A percentile compares a stretch with the other conserved stretches of the same genome.
These are phyloP conservation scores for Acrobasis suavella DNA, from an alignment of 2,888 invertebrate genomes.

Conservation along the genomic window DNA sequence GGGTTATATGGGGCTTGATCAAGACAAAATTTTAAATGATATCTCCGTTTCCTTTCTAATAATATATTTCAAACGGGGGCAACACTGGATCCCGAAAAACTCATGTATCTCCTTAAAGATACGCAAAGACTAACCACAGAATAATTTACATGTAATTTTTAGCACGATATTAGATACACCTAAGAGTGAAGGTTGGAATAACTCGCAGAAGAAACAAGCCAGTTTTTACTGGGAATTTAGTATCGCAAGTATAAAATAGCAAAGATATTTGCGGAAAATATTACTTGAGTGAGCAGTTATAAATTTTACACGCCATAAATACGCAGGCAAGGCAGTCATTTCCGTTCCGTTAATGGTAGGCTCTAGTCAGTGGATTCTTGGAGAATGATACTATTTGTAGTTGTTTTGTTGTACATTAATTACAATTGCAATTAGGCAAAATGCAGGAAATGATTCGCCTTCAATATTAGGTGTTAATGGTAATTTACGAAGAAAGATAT, in stretches of 20 bases:
- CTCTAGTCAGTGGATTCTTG: slow-evolving; percentile 8
- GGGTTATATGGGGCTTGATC: too few species aligned
- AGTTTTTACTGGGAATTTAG: background rate
- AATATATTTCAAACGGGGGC: too few species aligned
- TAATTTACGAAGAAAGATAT: too few species aligned
- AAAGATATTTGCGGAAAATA: slow-evolving; percentile 1
- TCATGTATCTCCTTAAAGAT: too few species aligned
- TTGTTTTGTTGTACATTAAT: background rate
- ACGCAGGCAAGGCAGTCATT: slow-evolving; percentile 12
- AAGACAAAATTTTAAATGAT: too few species aligned
- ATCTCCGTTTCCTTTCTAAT: too few species aligned
- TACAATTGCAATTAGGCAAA: background rate
- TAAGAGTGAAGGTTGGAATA: too few species aligned
- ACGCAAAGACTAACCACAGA: too few species aligned
- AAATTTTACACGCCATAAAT: slow-evolving; percentile 10
- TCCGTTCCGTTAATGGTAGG: slow-evolving; percentile 13
- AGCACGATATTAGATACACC: too few species aligned
- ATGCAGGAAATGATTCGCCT: background rate
- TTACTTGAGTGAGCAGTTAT: background rate
- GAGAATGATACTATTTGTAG: slow-evolving; percentile 1
- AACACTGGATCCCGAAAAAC: too few species aligned
- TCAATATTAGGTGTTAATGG: too few species aligned
- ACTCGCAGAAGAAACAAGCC: background rate
- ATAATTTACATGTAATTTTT: too few species aligned
- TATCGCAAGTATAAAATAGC: background rate